These are phyloP conservation scores for Ladona fulva DNA, from an alignment of 1,140 invertebrate genomes.

Conservation along the genomic window DNA sequence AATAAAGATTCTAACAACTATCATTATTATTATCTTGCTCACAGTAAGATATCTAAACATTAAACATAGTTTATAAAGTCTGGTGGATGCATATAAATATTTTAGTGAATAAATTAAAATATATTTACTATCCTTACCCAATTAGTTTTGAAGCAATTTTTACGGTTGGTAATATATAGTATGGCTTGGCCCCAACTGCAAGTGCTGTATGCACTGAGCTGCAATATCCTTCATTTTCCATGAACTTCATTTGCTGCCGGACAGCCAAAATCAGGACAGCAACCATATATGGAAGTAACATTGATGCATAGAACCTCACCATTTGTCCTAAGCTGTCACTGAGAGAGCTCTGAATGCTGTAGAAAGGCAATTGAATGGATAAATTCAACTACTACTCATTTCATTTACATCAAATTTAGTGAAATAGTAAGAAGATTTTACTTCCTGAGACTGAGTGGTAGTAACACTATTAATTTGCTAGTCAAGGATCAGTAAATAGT, in stretches of 20 bases:
- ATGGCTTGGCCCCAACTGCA: constrained; percentile 35
- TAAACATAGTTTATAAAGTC: too few species aligned
- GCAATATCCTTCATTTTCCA: constrained; percentile 27
- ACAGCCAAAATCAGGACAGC: constrained; percentile 36
- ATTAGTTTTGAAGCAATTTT: constrained; percentile 27
- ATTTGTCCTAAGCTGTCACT: constrained; percentile 31
- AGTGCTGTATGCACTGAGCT: constrained; percentile 35
- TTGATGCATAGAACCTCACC: constrained; percentile 33
- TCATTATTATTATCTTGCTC: too few species aligned
- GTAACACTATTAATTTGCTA: too few species aligned
- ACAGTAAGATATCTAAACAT: too few species aligned
- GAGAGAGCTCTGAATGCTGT: neutral
- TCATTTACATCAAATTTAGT: constrained; percentile 16
- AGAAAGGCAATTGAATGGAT: neutral
- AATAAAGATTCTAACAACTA: too few species aligned
- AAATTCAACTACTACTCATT: neutral
- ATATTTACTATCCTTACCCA: constrained; percentile 30
- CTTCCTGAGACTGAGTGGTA: constrained; percentile 1
- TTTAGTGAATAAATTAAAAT: too few species aligned
- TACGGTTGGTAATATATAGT: constrained; percentile 31
- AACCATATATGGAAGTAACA: constrained; percentile 34
- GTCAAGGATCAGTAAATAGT: too few species aligned
- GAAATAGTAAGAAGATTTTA: too few species aligned
- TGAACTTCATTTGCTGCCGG: constrained; percentile 31
- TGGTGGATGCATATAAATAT: too few species aligned